Evolutionary conservation across 2,888 invertebrate genomes (phyloP), one percentile per base, ranked within the genome.

Genomic region (Anoplius nigerrimus): DNA sequence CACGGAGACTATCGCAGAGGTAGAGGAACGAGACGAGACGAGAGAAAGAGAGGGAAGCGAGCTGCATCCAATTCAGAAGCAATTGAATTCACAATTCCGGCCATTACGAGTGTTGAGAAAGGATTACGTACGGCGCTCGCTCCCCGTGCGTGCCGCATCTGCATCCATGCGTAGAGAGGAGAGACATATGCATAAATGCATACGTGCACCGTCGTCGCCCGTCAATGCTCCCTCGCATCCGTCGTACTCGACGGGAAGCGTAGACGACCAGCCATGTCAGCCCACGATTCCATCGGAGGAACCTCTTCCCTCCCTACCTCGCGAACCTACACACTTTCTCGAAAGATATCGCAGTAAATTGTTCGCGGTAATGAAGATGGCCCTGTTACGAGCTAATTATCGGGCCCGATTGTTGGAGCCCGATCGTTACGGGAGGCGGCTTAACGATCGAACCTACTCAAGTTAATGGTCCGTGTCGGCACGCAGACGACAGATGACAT

Each of bases 71-170:
- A 87, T 86, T 86, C 86, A 85, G 79, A 79, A 81, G 80, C 87
- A 86, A 88, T 88, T 87, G 86, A 87, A 88, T 87, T 85, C 84
- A 84, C 83, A 81, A 85, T 86, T 85, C 82, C 84, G 82, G 83
- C 86, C 84, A 85, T 87, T 87, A 85, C 76, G 82, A 80, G 83
- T 82, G 76, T 83, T 85, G 84, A 85, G 85, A 84, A 87, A 87
- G 87, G 88, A 88, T 88, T 87, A 86, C 75, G 75, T 61, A 76
- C 76, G n/a, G 22, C 52, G 48, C 53, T 58, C 66, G 21, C 69
- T 34, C 34, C 34, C 76, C 79, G 78, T 84, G 82, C 86, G 86
- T 85, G 85, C 83, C 84, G 84, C 84, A 86, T 86, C 86, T 85
- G 86, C 85, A 84, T 84, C 82, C 81, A 78, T 73, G 74, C 72